A percentile compares a stretch with the other conserved stretches of the same genome.
These are phyloP conservation scores for Podarcis cretensis DNA, from an alignment of 2,113 vertebrate species.

Conservation along the genomic window DNA sequence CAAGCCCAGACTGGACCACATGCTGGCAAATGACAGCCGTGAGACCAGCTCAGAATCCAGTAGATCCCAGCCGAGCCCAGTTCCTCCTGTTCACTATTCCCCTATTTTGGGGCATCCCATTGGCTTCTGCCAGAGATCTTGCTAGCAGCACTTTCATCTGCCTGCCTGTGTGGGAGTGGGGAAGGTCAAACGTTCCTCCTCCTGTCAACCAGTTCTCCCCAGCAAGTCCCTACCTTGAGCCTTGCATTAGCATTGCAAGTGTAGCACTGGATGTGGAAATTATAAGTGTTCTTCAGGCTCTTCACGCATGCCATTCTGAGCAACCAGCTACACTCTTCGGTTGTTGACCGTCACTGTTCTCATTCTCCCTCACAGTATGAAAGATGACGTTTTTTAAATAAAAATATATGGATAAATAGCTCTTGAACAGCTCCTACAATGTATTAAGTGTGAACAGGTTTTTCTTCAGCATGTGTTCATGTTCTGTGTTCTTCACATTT, in stretches of 20 bases:
- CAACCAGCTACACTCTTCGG: conserved; percentile 41
- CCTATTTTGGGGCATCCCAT: too few relatives aligned
- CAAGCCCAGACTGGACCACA: too few relatives aligned
- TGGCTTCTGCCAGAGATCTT: too few relatives aligned
- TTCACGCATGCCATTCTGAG: conserved; percentile 58
- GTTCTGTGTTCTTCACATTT: conserved; percentile 58
- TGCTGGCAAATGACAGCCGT: too few relatives aligned
- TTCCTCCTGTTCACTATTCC: too few relatives aligned
- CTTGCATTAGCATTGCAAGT: neutral
- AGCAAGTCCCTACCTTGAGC: neutral
- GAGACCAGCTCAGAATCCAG: too few relatives aligned
- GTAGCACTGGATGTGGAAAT: conserved; percentile 55
- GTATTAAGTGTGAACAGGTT: conserved; percentile 65
- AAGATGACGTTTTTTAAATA: conserved; percentile 42
- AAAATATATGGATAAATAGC: conserved; percentile 69
- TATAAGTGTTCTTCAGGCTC: conserved; percentile 50
- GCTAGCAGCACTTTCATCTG: too few relatives aligned
- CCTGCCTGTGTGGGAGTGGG: too few relatives aligned
- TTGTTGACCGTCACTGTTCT: conserved; percentile 61
- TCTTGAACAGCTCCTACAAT: conserved; percentile 66
- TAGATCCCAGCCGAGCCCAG: too few relatives aligned
- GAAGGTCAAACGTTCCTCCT: too few relatives aligned
- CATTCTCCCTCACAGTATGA: conserved; percentile 70
- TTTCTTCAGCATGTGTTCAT: conserved; percentile 60
- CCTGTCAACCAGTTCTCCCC: too few relatives aligned